Percentiles rank a stretch among this genome's conserved stretches.
These are phyloP conservation scores for Omphaloscelis lunosa DNA, from an alignment of 2,888 invertebrate species.

Conservation along the genomic window DNA sequence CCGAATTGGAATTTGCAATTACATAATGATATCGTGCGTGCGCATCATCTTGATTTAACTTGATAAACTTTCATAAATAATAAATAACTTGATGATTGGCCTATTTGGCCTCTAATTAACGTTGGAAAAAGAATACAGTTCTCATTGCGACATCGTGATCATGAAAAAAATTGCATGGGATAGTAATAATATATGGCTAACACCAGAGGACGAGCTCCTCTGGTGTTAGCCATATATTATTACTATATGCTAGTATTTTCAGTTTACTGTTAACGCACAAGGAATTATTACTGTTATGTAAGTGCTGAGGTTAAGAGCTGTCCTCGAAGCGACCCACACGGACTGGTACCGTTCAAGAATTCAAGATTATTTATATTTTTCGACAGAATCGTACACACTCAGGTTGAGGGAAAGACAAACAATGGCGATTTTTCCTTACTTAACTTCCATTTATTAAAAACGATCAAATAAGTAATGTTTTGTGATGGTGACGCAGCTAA, in stretches of 20 bases:
- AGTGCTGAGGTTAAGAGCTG: conserved; percentile 30
- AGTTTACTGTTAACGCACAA: conserved; percentile 2
- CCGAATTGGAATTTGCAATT: conserved; percentile 27
- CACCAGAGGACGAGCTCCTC: too few species aligned
- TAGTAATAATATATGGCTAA: background rate
- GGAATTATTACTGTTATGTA: conserved; percentile 37
- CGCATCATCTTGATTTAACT: conserved; percentile 10
- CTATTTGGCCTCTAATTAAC: background rate
- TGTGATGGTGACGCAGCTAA: too few species aligned
- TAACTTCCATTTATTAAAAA: background rate
- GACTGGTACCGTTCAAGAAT: conserved; percentile 45
- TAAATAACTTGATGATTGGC: background rate
- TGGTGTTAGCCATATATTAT: too few species aligned
- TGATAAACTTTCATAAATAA: conserved; percentile 36
- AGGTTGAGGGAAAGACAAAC: background rate
- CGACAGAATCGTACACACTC: background rate
- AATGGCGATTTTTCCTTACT: background rate
- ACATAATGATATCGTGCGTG: conserved; percentile 38
- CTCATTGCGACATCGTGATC: background rate
- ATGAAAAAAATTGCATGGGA: background rate
- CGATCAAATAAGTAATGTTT: background rate
- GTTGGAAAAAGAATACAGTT: background rate
- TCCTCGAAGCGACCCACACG: conserved; percentile 55
- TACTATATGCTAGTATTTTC: too few species aligned
- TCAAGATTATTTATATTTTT: conserved; percentile 1